Conservation (phyloP, 2,797 vertebrate species). For the Alca torda region DNA sequence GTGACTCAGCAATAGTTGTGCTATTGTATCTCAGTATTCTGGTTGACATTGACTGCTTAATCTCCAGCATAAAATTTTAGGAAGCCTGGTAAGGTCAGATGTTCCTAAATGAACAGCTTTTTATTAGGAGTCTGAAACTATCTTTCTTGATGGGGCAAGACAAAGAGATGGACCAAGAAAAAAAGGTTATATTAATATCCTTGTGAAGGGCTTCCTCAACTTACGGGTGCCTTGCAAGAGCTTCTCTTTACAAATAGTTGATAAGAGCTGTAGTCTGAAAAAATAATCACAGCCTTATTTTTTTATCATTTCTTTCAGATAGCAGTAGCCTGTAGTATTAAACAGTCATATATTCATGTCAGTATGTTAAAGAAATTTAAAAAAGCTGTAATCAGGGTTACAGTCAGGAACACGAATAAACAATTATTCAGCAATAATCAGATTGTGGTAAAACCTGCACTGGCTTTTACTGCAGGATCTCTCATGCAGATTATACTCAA, state of each 20-base stretch:
- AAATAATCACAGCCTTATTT: not conserved
- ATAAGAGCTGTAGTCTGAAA: not conserved
- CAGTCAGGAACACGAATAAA: not conserved
- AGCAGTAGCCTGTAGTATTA: not conserved
- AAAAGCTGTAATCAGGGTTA: not conserved
- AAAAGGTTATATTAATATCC: not conserved
- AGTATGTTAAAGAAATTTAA: not conserved
- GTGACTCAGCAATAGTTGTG: constrained; percentile 12
- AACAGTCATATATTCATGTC: not conserved
- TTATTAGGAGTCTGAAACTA: not conserved
- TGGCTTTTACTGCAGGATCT: not conserved
- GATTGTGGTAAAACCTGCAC: not conserved
- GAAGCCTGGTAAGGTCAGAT: not conserved
- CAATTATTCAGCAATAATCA: not conserved
- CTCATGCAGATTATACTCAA: not conserved
- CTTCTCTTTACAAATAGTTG: not conserved
- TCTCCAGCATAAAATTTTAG: not conserved
- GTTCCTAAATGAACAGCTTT: not conserved
- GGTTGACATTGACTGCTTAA: constrained; percentile 2
- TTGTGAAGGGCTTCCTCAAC: not conserved
- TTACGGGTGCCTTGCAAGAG: not conserved
- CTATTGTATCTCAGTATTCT: not conserved
- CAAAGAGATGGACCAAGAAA: not conserved
- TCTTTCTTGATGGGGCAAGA: not conserved
- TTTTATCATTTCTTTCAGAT: not conserved